phyloP scores from a whole-genome alignment of 2,888 invertebrate species.

The Electrophaes corylata region DNA sequence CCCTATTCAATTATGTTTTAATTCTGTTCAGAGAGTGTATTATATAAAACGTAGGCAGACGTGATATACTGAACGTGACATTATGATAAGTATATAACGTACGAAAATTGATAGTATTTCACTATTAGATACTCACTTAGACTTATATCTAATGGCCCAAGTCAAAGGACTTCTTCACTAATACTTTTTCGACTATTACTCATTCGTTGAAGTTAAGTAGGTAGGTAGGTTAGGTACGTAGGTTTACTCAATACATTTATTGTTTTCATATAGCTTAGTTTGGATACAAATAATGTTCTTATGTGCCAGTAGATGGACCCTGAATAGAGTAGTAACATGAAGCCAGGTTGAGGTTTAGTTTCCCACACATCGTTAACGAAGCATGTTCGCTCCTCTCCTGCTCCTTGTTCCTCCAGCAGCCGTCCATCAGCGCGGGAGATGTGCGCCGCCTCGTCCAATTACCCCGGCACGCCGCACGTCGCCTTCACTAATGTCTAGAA shows the following conservation, averaged over 20 bases:
- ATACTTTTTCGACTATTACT: no score
- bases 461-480: slow-evolving; percentile 2
- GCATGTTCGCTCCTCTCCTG: background rate
- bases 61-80: slow-evolving; percentile 34
- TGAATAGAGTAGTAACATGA: no score
- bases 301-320: no score
- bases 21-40: no score
- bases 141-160: slow-evolving; percentile 10
- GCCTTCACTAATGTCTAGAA: slow-evolving; percentile 14
- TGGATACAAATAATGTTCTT: no score
- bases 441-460: slow-evolving; percentile 12
- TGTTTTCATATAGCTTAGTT: no score
- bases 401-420: slow-evolving; percentile 3
- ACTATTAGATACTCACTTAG: slow-evolving; percentile 10
- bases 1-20: no score
- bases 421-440: slow-evolving; percentile 10
- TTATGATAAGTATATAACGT: slow-evolving; percentile 29
- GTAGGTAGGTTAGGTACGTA: no score
- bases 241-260: no score
- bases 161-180: background rate
- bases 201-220: no score
- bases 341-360: background rate
- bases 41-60: background rate
- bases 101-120: slow-evolving; percentile 36
- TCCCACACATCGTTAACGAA: background rate